Evolutionary conservation across 2,888 invertebrate genomes (phyloP).

Genomic region (Napeogenes sylphis): DNA sequence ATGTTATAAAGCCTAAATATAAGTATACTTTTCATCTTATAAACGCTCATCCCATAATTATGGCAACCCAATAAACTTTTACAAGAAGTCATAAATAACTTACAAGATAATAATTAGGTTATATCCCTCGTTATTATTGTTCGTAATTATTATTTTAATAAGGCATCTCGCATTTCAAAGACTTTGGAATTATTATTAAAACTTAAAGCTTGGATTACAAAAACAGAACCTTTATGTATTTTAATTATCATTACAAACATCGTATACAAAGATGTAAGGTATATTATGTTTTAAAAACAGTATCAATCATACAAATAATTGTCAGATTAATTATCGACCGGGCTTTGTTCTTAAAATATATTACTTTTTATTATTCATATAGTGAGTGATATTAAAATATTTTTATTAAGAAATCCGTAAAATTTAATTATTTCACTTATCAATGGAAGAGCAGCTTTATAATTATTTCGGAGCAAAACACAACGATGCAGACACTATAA

Average conservation of each 20-base stretch:
- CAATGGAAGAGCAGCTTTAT: too few relatives aligned
- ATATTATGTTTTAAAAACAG: too few relatives aligned
- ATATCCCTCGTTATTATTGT: constrained; percentile 13
- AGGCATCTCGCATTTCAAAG: constrained; percentile 4
- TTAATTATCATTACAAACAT: too few relatives aligned
- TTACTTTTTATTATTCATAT: too few relatives aligned
- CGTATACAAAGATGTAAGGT: too few relatives aligned
- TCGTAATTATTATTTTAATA: constrained; percentile 20
- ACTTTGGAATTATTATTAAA: constrained; percentile 11
- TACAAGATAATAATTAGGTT: constrained; percentile 26
- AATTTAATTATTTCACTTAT: too few relatives aligned
- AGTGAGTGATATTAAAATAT: too few relatives aligned
- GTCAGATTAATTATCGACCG: background rate
- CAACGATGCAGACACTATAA: background rate
- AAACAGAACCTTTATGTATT: background rate
- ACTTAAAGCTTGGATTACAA: constrained; percentile 2
- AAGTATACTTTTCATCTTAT: background rate
- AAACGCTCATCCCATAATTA: constrained; percentile 8
- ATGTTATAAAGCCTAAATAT: background rate
- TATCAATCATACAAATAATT: too few relatives aligned
- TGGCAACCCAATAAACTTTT: constrained; percentile 22
- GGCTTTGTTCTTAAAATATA: constrained; percentile 25
- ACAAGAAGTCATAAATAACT: constrained; percentile 25
- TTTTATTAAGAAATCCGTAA: background rate
- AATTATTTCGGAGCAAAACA: too few relatives aligned